A percentile compares a stretch with the other conserved stretches of the same genome.
These are phyloP conservation scores for Bombyx mori DNA, from an alignment of 1,140 invertebrate species.

Conservation along the genomic window ASM3026992v2 NC_085115.1:7436501-7437000, in stretches of 20 bases:
- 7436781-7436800: conserved; percentile 66
- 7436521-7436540: conserved; percentile 70
- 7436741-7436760: conserved; percentile 27
- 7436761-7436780: conserved; percentile 44
- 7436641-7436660: conserved; percentile 71
- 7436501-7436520: conserved; percentile 61
- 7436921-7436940: too few species aligned
- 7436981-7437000: neutral
- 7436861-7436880: conserved; percentile 14
- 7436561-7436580: conserved; percentile 65
- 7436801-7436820: conserved; percentile 61
- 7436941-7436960: conserved; percentile 1
- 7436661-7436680: conserved; percentile 70
- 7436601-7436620: conserved; percentile 72
- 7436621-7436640: conserved; percentile 73
- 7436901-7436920: too few species aligned
- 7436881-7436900: neutral
- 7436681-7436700: conserved; percentile 55
- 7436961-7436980: neutral
- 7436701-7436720: conserved; percentile 70
- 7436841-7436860: conserved; percentile 24
- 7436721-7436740: conserved; percentile 62
- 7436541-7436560: conserved; percentile 69
- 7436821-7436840: conserved; percentile 32
- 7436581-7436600: conserved; percentile 71